Base-by-base conservation (phyloP, 2,888 invertebrate species). In the Chydorus sphaericus region DNA sequence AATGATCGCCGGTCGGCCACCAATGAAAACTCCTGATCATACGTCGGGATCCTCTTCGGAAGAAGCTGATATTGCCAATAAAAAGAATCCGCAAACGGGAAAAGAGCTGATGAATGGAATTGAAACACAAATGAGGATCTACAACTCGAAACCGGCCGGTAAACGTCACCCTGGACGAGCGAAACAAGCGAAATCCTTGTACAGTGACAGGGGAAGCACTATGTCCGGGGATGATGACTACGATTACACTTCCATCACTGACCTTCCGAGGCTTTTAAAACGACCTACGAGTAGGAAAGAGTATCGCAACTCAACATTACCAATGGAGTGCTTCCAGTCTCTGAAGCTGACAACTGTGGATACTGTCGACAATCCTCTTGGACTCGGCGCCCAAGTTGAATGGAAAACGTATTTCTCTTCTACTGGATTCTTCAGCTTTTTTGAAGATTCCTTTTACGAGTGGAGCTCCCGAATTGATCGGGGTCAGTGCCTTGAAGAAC, bases 401-500 rank as follows among this genome's bases (percentile, higher is more conserved):
- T 72, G 68, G 38, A 65, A 69, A 60, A 70, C 74, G 44, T 82
- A 77, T 63, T 69, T 85, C 0, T 81, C 78, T 64, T 85, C 85
- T 1, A 67, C 72, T 36, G 73, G 72, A 49, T 86, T 85, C 63
- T 81, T 83, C 79, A 72, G 73, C 36, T 76, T 82, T 63, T 86
- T 86, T 64, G 77, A 77, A 3, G 75, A 77, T 60, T 67, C 81
- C 31, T 81, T 85, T 50, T 53, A 55, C 11, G 57, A 57, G 11
- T 52, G 58, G 62, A 75, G 77, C 49, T 70, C 77, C 38, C 75
- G 76, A 51, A 66, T 85, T 50, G 81, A 78, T 0, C 64, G 69
- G 1, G 65, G 71, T 14, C 71, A 74, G 3, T 72, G 77, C 14
- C 69, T 83, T 2, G 67, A 71, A n/a, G 67, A 69, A 44, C 77